Conservation (phyloP, 2,888 invertebrate species). For the Xylophagus ater region DNA sequence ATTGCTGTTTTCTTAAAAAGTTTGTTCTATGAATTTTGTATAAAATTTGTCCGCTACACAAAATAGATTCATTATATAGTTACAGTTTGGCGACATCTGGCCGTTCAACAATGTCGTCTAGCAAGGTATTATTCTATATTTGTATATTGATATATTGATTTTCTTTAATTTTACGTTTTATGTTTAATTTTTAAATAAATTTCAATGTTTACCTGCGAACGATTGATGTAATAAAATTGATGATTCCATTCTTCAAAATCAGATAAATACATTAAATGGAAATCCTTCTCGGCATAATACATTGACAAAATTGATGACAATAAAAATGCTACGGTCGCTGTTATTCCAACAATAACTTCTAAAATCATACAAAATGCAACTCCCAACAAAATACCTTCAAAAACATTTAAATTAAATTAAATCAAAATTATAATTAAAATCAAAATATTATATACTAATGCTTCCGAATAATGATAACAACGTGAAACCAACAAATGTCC, state of each 20-base stretch:
- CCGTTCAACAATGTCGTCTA: too few relatives aligned
- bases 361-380: conserved; percentile 18
- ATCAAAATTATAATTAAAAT: neutral
- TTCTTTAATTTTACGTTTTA: too few relatives aligned
- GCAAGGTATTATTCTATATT: too few relatives aligned
- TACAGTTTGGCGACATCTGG: too few relatives aligned
- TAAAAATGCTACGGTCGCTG: conserved; percentile 20
- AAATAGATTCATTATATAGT: too few relatives aligned
- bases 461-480: conserved; percentile 24
- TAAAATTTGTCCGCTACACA: too few relatives aligned
- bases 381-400: conserved; percentile 16
- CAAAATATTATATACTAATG: conserved; percentile 12
- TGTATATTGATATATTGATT: too few relatives aligned
- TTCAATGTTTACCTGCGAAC: conserved; percentile 19
- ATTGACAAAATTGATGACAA: conserved; percentile 22
- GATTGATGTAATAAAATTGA: conserved; percentile 24
- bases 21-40: too few relatives aligned
- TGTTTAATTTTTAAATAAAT: too few relatives aligned
- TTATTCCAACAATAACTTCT: conserved; percentile 20
- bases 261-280: conserved; percentile 24
- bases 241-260: conserved; percentile 22
- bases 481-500: conserved; percentile 25
- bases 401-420: conserved; percentile 2
- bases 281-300: conserved; percentile 25
- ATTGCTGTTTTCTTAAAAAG: too few relatives aligned